Evolutionary conservation across 2,888 invertebrate genomes (phyloP), one percentile per base, ranked within the genome.

Genomic region (Parthenolecanium corni): DNA sequence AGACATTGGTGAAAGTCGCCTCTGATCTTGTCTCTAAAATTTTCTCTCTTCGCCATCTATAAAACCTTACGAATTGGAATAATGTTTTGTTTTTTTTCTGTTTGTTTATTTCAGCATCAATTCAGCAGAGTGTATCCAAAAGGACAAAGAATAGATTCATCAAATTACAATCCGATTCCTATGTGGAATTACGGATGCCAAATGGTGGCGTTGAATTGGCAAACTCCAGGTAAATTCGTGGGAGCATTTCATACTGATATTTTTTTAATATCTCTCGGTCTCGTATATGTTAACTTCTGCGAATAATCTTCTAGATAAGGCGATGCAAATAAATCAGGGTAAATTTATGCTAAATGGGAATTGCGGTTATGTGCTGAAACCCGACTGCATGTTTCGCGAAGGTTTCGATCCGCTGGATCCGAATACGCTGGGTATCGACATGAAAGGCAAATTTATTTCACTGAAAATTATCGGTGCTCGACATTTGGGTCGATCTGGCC

Each of bases 141-240:
- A 71, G 89, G 95, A 0, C 90, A 91, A 71, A 80, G 97, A 54
- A 83, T 97, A 62, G 96, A 97, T 71, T 97, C 97, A 0, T 94
- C 95, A 0, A 98, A 98, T 76, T 98, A 94, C 74, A 89, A 89
- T 76, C 97, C 98, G 0, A 79, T 91, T 5, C 84, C 88, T 1
- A 86, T 95, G 76, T 98, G 97, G 97, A 94, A 93, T 73, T 82
- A 84, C 12, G 97, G 95, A 1, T 90, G 89, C 52, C 98, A 98
- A 75, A 91, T 98, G 93, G 89, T 92, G 0, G 96, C 97, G 0
- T 76, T 98, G 3, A 98, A 98, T 75, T 98, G 93, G 74, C 98
- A 98, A 75, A 97, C 97, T 0, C 78, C 80, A 65, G 77, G 76
- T 77, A 65, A 18, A 31, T 47, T n/a, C n/a, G n/a, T n/a, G n/a